Conservation (phyloP, 2,113 vertebrate species). For the Lanius collurio region DNA sequence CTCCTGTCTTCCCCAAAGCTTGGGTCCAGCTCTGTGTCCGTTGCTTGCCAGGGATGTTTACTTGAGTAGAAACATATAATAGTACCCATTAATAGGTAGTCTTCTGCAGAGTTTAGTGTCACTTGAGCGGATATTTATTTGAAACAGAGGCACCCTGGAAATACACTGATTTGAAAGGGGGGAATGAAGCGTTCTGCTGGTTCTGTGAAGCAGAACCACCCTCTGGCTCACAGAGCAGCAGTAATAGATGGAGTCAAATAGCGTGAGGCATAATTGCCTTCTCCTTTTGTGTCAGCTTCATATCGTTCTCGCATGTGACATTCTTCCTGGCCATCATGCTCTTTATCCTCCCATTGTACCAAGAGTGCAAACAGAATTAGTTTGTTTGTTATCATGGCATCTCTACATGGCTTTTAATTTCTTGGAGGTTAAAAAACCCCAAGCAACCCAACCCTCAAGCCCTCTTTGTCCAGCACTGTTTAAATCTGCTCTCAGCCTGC, state of each 20-base stretch:
- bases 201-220: conserved; percentile 42
- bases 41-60: background rate
- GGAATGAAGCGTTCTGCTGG: background rate
- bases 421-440: background rate
- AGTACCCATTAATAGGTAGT: background rate
- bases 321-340: conserved; percentile 4
- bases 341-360: conserved; percentile 3
- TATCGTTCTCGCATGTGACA: background rate
- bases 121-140: background rate
- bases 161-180: background rate
- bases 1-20: background rate
- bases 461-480: background rate
- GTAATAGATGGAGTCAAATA: background rate
- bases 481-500: conserved; percentile 33
- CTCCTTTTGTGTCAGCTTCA: conserved; percentile 25
- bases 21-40: background rate
- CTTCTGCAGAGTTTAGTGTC: background rate
- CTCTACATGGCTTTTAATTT: background rate
- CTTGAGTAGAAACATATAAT: background rate
- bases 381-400: conserved; percentile 17
- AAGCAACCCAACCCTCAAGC: background rate
- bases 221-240: background rate
- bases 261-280: background rate
- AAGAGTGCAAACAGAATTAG: conserved; percentile 15
- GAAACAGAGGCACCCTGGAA: background rate